These are phyloP conservation scores for Popillia japonica DNA, from an alignment of 1,140 invertebrate genomes.

Conservation along the genomic window DNA sequence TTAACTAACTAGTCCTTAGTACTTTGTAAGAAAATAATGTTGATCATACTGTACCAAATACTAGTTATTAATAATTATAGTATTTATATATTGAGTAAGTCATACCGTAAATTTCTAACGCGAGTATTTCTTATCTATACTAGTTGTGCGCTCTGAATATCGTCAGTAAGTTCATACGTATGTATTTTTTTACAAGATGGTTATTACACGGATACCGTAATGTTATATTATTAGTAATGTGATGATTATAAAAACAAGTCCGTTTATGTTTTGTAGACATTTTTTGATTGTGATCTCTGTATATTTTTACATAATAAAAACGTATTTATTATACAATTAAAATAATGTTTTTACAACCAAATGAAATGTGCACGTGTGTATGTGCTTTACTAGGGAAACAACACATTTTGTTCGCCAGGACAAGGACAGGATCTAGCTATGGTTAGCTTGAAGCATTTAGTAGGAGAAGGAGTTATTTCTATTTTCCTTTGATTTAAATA, in stretches of 20 bases:
- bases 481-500: too few relatives aligned
- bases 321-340: constrained; percentile 15
- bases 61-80: constrained; percentile 1
- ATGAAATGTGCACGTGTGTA: too few relatives aligned
- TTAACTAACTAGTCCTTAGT: constrained; percentile 35
- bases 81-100: constrained; percentile 12
- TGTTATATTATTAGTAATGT: constrained; percentile 6
- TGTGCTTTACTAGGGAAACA: too few relatives aligned
- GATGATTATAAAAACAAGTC: not conserved
- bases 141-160: constrained; percentile 9
- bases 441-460: too few relatives aligned
- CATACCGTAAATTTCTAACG: constrained; percentile 7
- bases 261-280: constrained; percentile 23
- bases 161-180: constrained; percentile 20
- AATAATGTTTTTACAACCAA: too few relatives aligned
- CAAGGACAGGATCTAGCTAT: too few relatives aligned
- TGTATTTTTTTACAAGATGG: constrained; percentile 13
- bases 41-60: constrained; percentile 31
- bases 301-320: constrained; percentile 32
- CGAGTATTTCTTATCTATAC: constrained; percentile 17
- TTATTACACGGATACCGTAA: not conserved
- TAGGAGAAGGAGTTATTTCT: too few relatives aligned
- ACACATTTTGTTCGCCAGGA: too few relatives aligned
- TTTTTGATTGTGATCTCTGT: constrained; percentile 31
- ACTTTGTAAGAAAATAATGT: constrained; percentile 29